These are phyloP conservation scores for Andrena praecox DNA, from an alignment of 2,888 invertebrate genomes.

Conservation along the genomic window DNA sequence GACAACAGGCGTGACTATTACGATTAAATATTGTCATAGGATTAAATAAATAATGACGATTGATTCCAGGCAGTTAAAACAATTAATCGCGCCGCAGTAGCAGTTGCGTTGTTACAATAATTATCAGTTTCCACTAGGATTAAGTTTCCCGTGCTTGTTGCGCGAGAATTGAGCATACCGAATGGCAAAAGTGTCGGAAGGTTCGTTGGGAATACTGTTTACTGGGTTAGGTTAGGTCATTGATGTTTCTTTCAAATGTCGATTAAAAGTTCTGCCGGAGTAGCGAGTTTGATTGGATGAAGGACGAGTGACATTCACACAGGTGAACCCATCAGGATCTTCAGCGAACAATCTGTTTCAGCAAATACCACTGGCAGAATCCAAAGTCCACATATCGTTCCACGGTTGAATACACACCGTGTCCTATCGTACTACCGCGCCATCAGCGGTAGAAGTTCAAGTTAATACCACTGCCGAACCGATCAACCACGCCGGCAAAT, in stretches of 20 bases:
- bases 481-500: conserved; percentile 56
- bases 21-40: neutral
- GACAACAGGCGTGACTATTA: neutral
- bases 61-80: neutral
- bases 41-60: neutral
- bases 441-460: conserved; percentile 61
- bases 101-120: neutral
- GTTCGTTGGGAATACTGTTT: neutral
- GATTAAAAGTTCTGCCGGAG: neutral
- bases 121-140: neutral
- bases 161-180: neutral
- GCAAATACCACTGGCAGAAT: conserved; percentile 65
- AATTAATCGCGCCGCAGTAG: neutral
- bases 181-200: neutral
- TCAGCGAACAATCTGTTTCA: conserved; percentile 68
- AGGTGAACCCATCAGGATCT: conserved; percentile 38
- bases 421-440: conserved; percentile 37
- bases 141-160: neutral
- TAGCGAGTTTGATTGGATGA: conserved; percentile 32
- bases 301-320: conserved; percentile 36
- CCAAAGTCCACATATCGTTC: conserved; percentile 71
- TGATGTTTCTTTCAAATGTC: neutral
- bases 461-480: conserved; percentile 71
- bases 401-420: conserved; percentile 59
- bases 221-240: neutral